Evolutionary conservation across 2,888 invertebrate species (phyloP).

Genomic region (Lysandra coridon): DNA sequence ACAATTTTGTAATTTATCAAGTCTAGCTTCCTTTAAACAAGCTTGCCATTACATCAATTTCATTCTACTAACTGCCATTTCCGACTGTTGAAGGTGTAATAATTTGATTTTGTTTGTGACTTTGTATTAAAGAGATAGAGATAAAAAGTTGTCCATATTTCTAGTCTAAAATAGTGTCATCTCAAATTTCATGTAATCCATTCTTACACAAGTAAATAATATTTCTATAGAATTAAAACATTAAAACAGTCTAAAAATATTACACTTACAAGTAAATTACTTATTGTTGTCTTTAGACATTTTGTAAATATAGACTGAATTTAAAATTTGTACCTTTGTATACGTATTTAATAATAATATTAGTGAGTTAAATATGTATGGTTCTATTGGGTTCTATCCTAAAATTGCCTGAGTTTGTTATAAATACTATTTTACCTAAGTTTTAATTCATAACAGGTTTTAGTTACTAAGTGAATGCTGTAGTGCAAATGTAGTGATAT

Average conservation of each 20-base stretch:
- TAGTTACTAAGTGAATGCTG: neutral
- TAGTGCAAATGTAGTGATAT: neutral
- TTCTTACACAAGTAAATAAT: neutral
- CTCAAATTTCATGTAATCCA: neutral
- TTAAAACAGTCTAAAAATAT: neutral
- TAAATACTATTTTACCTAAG: neutral
- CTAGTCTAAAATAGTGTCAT: neutral
- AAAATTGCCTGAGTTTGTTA: neutral
- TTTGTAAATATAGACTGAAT: slow-evolving; percentile 3
- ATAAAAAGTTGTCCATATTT: neutral
- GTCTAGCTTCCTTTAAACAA: neutral
- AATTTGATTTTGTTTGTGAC: neutral
- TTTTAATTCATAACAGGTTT: neutral
- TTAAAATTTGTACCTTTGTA: slow-evolving; percentile 6
- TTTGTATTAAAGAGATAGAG: neutral
- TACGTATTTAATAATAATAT: neutral
- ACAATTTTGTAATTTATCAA: neutral
- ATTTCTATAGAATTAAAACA: neutral
- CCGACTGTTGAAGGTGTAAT: neutral
- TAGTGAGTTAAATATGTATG: neutral
- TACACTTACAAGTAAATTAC: neutral
- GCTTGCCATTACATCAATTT: neutral
- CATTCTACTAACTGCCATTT: neutral
- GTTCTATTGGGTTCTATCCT: neutral
- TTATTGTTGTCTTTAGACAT: slow-evolving; percentile 7